These are phyloP conservation scores for Hydropsyche tenuis DNA, from an alignment of 1,140 invertebrate species.

Conservation along the genomic window DNA sequence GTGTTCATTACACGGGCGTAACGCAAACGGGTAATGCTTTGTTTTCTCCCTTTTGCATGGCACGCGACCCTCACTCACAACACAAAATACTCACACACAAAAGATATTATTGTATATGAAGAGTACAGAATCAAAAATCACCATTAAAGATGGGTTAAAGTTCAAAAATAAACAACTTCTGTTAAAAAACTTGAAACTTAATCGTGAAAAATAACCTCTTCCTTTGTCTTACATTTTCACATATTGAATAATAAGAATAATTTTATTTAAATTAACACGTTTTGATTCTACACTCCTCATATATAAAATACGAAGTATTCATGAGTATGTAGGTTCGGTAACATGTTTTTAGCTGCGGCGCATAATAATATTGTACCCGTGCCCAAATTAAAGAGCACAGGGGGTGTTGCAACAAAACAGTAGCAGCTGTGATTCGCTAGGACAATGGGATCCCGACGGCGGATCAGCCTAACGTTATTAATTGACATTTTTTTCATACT, in stretches of 20 bases:
- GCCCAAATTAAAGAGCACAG: not conserved
- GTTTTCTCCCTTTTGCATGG: not conserved
- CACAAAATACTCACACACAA: too few relatives aligned
- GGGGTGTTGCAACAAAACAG: constrained; percentile 9
- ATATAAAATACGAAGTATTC: not conserved
- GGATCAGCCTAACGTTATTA: constrained; percentile 27
- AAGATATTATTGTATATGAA: too few relatives aligned
- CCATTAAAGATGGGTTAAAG: too few relatives aligned
- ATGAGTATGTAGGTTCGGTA: not conserved
- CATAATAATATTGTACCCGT: constrained; percentile 2
- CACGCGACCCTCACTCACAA: not conserved
- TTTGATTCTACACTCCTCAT: too few relatives aligned
- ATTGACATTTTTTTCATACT: constrained; percentile 14
- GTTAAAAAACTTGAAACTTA: too few relatives aligned
- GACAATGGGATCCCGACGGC: constrained; percentile 9
- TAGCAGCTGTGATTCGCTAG: constrained; percentile 25
- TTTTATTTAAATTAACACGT: too few relatives aligned
- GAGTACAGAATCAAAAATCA: too few relatives aligned
- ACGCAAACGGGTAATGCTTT: not conserved
- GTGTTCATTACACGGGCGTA: constrained; percentile 11
- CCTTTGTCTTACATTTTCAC: too few relatives aligned
- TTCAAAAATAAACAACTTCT: too few relatives aligned
- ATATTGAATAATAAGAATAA: too few relatives aligned
- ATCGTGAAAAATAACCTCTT: too few relatives aligned
- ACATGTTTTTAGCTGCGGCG: constrained; percentile 16